Evolutionary conservation across 2,797 vertebrate genomes (phyloP), one percentile per base, ranked within the genome.

Genomic region (Sebastes variabilis): DNA sequence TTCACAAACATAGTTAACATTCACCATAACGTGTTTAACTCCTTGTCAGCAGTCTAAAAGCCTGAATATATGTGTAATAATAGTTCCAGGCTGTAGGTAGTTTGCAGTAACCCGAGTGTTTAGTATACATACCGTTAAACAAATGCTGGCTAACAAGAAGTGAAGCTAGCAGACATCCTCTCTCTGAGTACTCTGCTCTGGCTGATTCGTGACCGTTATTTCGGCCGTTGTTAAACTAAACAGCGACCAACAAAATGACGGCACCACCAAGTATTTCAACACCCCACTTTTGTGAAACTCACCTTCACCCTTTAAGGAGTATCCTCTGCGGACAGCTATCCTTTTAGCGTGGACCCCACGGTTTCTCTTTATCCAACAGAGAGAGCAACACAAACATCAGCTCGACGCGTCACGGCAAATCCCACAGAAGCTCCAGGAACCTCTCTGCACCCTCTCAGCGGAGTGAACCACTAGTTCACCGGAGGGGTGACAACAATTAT

Each of bases 161-260:
- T 89, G 75, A 89, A 89, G 92, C 92, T 93, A 93, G 88, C 83
- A 66, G 68, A 61, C 84, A 87, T 86, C 84, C 46, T 82, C 75
- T 7, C 18, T 42, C 38, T 42, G 77, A 73, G 2, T 12, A 5
- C 46, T 75, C 38, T 1, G 72, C 0, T 42, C 79, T 1, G 75
- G 38, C 70, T 69, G 88, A 65, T 77, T 92, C 91, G 89, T 93
- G 90, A 93, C 93, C 92, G 92, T 91, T 94, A 93, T 83, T 69
- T 69, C 32, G 49, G 32, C 75, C 46, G 42, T 46, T 3, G 4
- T 71, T 69, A 42, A 42, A 42, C 38, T 60, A 8, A 75, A 72
- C 71, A 10, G 46, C 30, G 20, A 9, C 5, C 2, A 6, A n/a
- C 6, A 8, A 22, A 46, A 56, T 0, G 2, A 10, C 2, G 14